phyloP scores from a whole-genome alignment of 2,888 invertebrate species.

The Rhodophaea formosa region DNA sequence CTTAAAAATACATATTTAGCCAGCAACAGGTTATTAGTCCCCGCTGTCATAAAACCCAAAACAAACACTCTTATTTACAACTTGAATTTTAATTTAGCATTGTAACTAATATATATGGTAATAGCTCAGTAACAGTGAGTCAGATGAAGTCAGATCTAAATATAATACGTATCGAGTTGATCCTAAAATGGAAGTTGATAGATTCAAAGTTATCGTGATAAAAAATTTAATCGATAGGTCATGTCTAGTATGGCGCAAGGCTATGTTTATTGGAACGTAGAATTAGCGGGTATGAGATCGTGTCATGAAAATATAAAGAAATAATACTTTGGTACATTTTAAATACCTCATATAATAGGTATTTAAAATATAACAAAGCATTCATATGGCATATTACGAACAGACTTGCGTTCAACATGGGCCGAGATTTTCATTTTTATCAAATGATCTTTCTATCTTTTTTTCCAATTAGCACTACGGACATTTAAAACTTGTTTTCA shows the following conservation, averaged over 20 bases:
- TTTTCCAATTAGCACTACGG: no score
- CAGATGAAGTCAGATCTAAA: neutral
- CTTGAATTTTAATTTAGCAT: slow-evolving; percentile 1
- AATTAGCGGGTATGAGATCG: no score
- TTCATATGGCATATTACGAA: no score
- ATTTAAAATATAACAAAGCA: no score
- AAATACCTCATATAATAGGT: no score
- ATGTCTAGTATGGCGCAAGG: slow-evolving; percentile 10
- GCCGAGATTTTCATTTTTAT: no score
- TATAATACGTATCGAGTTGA: neutral
- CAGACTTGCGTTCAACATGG: no score
- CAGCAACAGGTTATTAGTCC: neutral
- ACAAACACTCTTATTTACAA: neutral
- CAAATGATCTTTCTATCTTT: no score
- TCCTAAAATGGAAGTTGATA: slow-evolving; percentile 6
- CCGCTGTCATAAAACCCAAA: neutral
- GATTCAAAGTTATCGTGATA: neutral
- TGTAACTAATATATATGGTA: neutral
- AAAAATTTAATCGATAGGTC: slow-evolving; percentile 7
- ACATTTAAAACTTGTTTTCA: no score
- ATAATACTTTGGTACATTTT: no score
- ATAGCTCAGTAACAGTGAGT: neutral
- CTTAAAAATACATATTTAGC: neutral
- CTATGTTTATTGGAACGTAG: neutral
- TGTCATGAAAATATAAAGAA: no score